These are phyloP conservation scores for Gymnorhina tibicen DNA, from an alignment of 2,113 vertebrate species.

Conservation along the genomic window DNA sequence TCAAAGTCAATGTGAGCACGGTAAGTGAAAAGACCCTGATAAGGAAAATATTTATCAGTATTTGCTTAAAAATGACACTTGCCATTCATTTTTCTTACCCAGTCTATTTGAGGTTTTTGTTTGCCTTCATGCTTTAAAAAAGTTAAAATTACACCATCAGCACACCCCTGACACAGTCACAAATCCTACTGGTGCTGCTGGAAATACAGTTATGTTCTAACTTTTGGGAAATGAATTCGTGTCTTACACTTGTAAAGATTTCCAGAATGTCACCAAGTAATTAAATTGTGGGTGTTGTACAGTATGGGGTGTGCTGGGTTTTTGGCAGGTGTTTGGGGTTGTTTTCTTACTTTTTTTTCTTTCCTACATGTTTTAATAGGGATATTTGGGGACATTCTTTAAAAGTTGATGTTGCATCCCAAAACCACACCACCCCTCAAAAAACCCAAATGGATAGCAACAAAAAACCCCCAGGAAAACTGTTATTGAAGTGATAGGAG, in stretches of 20 bases:
- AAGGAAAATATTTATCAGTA: not conserved
- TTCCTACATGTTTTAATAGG: not conserved
- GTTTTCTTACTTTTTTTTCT: not conserved
- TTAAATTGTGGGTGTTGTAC: not conserved
- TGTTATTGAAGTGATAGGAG: not conserved
- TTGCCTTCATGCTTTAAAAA: not conserved
- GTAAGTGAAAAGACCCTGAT: constrained; percentile 75
- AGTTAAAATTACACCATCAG: not conserved
- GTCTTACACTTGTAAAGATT: not conserved
- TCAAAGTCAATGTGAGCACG: constrained; percentile 97
- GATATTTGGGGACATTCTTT: not conserved
- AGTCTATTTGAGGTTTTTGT: not conserved
- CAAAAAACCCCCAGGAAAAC: not conserved
- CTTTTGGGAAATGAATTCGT: not conserved
- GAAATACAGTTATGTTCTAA: not conserved
- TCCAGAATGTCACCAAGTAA: not conserved
- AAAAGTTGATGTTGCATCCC: not conserved
- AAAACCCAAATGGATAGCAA: not conserved
- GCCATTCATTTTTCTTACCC: not conserved
- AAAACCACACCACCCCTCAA: not conserved
- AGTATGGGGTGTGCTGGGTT: not conserved
- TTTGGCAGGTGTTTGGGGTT: not conserved
- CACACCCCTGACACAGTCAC: not conserved
- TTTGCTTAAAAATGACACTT: not conserved
- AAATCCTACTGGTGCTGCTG: not conserved